Conservation (phyloP, 2,797 vertebrate genomes). For the Basileuterus tristriatus region DNA sequence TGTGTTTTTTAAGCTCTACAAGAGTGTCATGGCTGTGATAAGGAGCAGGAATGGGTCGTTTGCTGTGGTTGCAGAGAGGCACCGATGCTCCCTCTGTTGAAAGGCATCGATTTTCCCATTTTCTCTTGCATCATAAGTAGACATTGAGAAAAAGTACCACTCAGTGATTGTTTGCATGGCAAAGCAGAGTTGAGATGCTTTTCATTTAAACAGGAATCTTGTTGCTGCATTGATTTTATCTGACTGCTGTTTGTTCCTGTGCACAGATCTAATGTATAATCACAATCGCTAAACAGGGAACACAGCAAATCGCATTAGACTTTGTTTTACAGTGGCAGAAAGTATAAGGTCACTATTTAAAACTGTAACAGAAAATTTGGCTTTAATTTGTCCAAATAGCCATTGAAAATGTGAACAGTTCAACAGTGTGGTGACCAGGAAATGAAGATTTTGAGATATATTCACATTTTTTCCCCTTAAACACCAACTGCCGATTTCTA, state of each 20-base stretch:
- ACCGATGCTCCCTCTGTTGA: conserved; percentile 8
- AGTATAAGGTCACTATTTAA: not conserved
- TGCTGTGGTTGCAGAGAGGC: conserved; percentile 8
- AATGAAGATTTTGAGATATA: not conserved
- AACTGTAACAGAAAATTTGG: not conserved
- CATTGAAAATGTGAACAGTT: not conserved
- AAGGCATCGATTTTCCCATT: conserved; percentile 63
- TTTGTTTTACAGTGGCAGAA: conserved; percentile 26
- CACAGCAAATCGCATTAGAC: not conserved
- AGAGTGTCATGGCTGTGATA: conserved; percentile 23
- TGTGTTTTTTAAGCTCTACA: conserved; percentile 23
- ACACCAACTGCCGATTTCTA: not conserved
- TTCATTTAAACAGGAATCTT: conserved; percentile 68
- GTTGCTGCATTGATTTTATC: conserved; percentile 73
- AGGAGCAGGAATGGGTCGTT: conserved; percentile 25
- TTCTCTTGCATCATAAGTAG: conserved; percentile 65
- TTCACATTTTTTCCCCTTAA: not conserved
- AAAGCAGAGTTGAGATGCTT: conserved; percentile 64
- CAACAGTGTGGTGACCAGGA: not conserved
- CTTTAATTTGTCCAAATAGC: not conserved
- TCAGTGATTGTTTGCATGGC: conserved; percentile 64
- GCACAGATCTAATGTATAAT: conserved; percentile 68
- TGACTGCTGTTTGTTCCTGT: conserved; percentile 65
- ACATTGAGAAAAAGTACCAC: conserved; percentile 36
- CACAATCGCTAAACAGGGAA: conserved; percentile 53